These are phyloP conservation scores for Ceramica pisi DNA, from an alignment of 2,888 invertebrate genomes.

Conservation along the genomic window DNA sequence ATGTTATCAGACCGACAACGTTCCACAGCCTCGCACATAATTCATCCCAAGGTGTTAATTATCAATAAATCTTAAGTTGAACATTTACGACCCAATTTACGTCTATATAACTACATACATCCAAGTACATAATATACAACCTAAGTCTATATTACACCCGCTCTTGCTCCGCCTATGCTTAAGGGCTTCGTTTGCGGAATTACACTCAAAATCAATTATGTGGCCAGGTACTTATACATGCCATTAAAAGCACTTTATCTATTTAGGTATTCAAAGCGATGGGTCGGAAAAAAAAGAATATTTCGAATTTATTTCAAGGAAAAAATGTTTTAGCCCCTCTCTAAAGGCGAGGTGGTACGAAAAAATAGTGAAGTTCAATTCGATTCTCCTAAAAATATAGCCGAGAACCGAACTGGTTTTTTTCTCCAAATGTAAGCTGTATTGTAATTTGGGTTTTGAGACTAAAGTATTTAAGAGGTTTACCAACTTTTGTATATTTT, in stretches of 20 bases:
- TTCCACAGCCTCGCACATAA: conserved; percentile 29
- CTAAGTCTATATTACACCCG: conserved; percentile 48
- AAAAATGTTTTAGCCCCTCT: conserved; percentile 54
- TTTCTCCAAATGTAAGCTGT: conserved; percentile 43
- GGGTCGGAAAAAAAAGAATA: conserved; percentile 62
- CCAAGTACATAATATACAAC: conserved; percentile 36
- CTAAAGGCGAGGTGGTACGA: conserved; percentile 36
- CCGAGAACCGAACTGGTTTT: conserved; percentile 24
- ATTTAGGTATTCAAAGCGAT: conserved; percentile 66
- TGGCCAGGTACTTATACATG: conserved; percentile 67
- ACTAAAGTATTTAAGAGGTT: conserved; percentile 16
- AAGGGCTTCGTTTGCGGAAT: conserved; percentile 64
- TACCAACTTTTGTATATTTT: not conserved
- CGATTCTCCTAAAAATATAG: conserved; percentile 53
- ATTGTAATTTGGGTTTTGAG: conserved; percentile 34
- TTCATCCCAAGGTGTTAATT: conserved; percentile 52
- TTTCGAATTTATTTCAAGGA: conserved; percentile 57
- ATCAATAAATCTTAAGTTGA: conserved; percentile 58
- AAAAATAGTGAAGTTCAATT: conserved; percentile 45
- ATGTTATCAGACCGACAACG: conserved; percentile 17
- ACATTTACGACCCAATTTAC: conserved; percentile 55
- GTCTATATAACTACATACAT: conserved; percentile 41
- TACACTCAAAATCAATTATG: conserved; percentile 73
- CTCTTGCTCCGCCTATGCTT: conserved; percentile 62
- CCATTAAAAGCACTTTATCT: conserved; percentile 72